These are phyloP conservation scores for Lacanobia oleracea DNA, from an alignment of 2,888 invertebrate species.

Conservation along the genomic window DNA sequence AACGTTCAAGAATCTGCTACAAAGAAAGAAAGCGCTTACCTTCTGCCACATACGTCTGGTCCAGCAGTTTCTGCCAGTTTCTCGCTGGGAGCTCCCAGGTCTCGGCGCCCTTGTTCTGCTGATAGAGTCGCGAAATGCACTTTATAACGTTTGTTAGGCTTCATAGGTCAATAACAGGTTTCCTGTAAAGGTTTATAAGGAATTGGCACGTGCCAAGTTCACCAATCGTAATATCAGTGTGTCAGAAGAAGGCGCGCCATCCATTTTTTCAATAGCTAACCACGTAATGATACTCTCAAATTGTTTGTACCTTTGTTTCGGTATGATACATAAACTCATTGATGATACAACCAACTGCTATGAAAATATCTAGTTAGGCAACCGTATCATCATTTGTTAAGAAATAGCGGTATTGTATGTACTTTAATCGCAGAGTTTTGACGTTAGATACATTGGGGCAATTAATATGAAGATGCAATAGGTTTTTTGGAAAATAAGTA, in stretches of 20 bases:
- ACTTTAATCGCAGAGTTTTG: conserved; percentile 50
- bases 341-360: conserved; percentile 72
- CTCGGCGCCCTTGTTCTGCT: no score
- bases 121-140: no score
- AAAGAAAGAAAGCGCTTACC: no score
- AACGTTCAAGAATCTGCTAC: no score
- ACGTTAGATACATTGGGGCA: conserved; percentile 39
- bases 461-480: conserved; percentile 44
- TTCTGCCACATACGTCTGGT: no score
- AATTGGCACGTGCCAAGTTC: conserved; percentile 57
- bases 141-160: no score
- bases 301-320: conserved; percentile 85
- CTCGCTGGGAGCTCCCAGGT: no score
- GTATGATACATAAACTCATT: conserved; percentile 78
- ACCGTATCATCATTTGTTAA: conserved; percentile 83
- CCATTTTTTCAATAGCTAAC: conserved; percentile 76
- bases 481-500: not conserved
- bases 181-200: no score
- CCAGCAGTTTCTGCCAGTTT: no score
- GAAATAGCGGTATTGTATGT: conserved; percentile 65
- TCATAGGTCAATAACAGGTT: no score
- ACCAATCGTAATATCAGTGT: conserved; percentile 47
- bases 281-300: conserved; percentile 81
- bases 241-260: conserved; percentile 60
- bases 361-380: conserved; percentile 85